These are phyloP conservation scores for Sebastes jordani DNA, from an alignment of 2,797 vertebrate genomes.

Conservation along the genomic window DNA sequence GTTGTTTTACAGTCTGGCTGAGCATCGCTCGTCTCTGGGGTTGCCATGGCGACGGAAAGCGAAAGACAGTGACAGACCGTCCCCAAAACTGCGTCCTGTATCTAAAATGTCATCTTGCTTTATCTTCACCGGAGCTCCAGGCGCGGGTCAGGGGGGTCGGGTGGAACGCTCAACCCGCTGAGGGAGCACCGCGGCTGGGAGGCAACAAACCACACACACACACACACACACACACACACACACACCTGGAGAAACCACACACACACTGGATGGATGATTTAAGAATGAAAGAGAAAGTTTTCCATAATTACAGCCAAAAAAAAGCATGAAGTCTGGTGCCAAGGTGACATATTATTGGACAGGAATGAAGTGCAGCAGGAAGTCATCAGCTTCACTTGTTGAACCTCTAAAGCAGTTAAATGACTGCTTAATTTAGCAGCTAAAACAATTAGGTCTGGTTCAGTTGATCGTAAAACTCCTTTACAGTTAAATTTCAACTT, in stretches of 20 bases:
- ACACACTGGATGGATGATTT: background rate
- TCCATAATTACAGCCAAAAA: background rate
- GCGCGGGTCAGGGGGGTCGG: background rate
- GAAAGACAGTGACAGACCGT: background rate
- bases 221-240: background rate
- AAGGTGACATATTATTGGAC: background rate
- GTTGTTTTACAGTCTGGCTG: slow-evolving; percentile 13
- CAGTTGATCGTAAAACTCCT: too few species aligned
- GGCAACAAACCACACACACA: background rate
- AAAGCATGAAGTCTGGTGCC: background rate
- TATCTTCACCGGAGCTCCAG: background rate
- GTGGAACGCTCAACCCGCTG: background rate
- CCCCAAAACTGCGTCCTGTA: background rate
- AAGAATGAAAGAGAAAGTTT: too few species aligned
- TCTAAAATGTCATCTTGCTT: slow-evolving; percentile 23
- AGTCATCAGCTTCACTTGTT: background rate
- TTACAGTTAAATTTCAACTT: too few species aligned
- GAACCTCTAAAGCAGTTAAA: background rate
- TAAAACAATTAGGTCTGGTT: background rate
- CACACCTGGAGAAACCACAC: background rate
- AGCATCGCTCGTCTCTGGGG: slow-evolving; percentile 17
- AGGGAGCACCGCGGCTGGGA: background rate
- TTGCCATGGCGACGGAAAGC: slow-evolving; percentile 14
- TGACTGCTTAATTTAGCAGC: background rate
- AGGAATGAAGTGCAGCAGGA: background rate